Evolutionary conservation across 2,888 invertebrate genomes (phyloP).

Genomic region (Ischnura elegans): DNA sequence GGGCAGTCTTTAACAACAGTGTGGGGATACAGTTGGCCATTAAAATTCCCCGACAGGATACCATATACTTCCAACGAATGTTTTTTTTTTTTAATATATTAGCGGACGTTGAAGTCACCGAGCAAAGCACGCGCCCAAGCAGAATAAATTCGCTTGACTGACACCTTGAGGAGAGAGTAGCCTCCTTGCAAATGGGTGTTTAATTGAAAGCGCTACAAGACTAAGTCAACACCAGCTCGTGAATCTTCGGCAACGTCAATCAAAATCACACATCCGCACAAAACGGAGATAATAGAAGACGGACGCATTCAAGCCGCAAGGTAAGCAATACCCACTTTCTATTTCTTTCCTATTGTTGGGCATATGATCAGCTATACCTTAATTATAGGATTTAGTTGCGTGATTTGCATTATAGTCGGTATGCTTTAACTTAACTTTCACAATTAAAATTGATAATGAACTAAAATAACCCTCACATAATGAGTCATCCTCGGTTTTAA

Average conservation of each 20-base stretch:
- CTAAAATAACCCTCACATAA: no score
- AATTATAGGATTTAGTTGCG: no score
- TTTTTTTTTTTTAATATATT: background rate
- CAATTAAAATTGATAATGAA: no score
- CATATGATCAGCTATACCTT: no score
- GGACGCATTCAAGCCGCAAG: background rate
- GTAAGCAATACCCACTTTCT: background rate
- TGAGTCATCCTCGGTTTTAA: no score
- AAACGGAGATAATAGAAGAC: conserved; percentile 4
- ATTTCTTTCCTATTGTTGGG: background rate
- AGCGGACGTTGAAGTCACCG: conserved; percentile 11
- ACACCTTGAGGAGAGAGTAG: background rate
- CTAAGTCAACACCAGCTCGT: background rate
- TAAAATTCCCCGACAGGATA: background rate
- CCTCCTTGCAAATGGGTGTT: background rate
- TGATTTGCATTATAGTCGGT: background rate
- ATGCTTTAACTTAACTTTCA: no score
- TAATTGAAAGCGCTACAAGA: background rate
- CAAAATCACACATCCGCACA: background rate
- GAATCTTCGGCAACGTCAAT: conserved; percentile 17
- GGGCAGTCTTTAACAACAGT: background rate
- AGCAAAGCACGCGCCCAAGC: background rate
- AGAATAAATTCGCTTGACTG: background rate
- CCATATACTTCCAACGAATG: background rate
- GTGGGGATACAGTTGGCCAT: conserved; percentile 8